Evolutionary conservation across 2,797 vertebrate species (phyloP).

Genomic region (Carcharodon carcharias): DNA sequence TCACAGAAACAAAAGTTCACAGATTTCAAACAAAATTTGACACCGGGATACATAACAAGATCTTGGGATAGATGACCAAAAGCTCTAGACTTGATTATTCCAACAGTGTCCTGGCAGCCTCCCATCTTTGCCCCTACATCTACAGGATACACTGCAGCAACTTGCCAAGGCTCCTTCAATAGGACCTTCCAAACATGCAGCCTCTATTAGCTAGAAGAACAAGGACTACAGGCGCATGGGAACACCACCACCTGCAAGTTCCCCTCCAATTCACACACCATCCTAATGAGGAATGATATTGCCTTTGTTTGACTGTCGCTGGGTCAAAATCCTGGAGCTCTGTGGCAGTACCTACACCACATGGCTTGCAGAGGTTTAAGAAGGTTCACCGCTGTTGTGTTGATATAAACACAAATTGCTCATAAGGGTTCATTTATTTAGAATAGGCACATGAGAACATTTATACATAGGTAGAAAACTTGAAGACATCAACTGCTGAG

Average conservation of each 20-base stretch:
- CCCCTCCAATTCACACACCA: not conserved
- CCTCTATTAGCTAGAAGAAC: not conserved
- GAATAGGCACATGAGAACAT: too few relatives aligned
- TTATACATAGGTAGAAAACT: too few relatives aligned
- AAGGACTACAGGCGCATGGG: too few relatives aligned
- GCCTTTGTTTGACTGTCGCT: not conserved
- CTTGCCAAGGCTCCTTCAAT: not conserved
- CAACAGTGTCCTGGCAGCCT: not conserved
- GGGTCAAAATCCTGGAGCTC: not conserved
- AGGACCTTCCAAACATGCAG: not conserved
- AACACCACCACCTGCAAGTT: not conserved
- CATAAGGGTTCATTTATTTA: too few relatives aligned
- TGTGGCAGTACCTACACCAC: not conserved
- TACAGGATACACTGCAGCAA: not conserved
- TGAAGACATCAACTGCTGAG: too few relatives aligned
- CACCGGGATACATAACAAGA: not conserved
- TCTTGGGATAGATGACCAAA: not conserved
- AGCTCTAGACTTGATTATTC: not conserved
- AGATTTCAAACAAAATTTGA: too few relatives aligned
- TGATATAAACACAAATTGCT: too few relatives aligned
- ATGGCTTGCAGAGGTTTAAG: not conserved
- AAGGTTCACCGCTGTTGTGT: not conserved
- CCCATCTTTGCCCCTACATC: not conserved
- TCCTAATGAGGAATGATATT: too few relatives aligned
- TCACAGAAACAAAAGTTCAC: not conserved